Evolutionary conservation across 2,888 invertebrate species (phyloP).

Genomic region (Trichogramma dendrolimi): DNA sequence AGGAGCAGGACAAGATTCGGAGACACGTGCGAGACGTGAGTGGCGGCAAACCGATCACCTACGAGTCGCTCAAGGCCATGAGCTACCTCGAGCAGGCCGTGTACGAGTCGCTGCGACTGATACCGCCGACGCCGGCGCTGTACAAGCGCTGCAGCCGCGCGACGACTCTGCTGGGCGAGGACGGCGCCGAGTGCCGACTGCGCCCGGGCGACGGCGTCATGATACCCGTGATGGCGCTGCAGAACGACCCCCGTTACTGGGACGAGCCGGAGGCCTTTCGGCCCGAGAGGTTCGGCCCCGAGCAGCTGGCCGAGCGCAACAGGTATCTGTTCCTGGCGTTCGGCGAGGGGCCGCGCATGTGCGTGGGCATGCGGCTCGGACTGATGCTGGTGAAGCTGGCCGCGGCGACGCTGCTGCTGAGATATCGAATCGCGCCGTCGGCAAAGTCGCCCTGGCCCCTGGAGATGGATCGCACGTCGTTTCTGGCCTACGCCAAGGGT

Average conservation of each 20-base stretch:
- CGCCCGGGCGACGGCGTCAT: constrained; percentile 31
- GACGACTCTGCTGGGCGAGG: constrained; percentile 35
- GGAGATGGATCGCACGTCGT: neutral
- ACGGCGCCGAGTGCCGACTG: constrained; percentile 34
- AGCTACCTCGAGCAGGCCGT: constrained; percentile 55
- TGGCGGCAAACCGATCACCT: constrained; percentile 47
- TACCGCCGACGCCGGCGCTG: constrained; percentile 21
- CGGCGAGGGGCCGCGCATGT: constrained; percentile 42
- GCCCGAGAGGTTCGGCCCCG: constrained; percentile 39
- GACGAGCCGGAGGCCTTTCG: constrained; percentile 34
- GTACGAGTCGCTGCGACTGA: constrained; percentile 36
- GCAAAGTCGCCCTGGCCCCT: constrained; percentile 34
- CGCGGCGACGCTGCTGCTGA: constrained; percentile 29
- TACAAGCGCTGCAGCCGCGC: constrained; percentile 34
- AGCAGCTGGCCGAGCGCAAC: constrained; percentile 29
- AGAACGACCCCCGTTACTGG: constrained; percentile 36
- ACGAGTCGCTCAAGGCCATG: constrained; percentile 54
- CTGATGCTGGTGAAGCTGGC: constrained; percentile 34
- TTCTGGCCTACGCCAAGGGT: constrained; percentile 11
- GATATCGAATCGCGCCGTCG: constrained; percentile 34
- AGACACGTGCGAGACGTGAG: constrained; percentile 48
- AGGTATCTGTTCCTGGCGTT: constrained; percentile 38
- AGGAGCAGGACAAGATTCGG: constrained; percentile 53
- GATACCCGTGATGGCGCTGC: constrained; percentile 30
- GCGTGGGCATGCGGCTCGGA: constrained; percentile 40